phyloP scores from a whole-genome alignment of 2,888 invertebrate species.

The Drosophila rubida region DNA sequence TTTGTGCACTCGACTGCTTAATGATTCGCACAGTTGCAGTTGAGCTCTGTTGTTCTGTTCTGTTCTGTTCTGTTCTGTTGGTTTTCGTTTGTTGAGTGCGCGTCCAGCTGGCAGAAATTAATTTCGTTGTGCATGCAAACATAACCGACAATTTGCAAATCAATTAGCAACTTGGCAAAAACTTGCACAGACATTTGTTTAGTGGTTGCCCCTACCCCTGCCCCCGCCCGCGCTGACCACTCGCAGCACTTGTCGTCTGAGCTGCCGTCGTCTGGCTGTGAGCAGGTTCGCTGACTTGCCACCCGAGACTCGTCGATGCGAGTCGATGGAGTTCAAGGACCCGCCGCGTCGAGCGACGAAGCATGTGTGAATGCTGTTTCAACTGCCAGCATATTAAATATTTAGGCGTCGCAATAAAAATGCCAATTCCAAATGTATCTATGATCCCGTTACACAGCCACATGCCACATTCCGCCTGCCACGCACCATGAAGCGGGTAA shows the following conservation, averaged over 20 bases:
- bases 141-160: slow-evolving; percentile 12
- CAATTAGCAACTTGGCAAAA: slow-evolving; percentile 31
- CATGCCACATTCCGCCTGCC: slow-evolving; percentile 23
- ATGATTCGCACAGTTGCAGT: background rate
- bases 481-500: slow-evolving; percentile 37
- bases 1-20: background rate
- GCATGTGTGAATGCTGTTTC: slow-evolving; percentile 29
- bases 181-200: slow-evolving; percentile 29
- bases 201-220: slow-evolving; percentile 12
- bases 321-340: slow-evolving; percentile 47
- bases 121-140: background rate
- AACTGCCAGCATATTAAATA: slow-evolving; percentile 66
- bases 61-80: background rate
- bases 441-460: slow-evolving; percentile 14
- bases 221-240: background rate
- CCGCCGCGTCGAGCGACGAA: background rate
- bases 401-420: slow-evolving; percentile 59
- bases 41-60: too few species aligned
- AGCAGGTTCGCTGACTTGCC: slow-evolving; percentile 35
- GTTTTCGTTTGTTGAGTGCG: background rate
- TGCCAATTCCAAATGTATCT: slow-evolving; percentile 53
- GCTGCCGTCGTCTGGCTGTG: slow-evolving; percentile 31
- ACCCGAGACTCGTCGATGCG: slow-evolving; percentile 3
- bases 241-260: slow-evolving; percentile 17
- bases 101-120: background rate